These are phyloP conservation scores for Diplolepis rosae DNA, from an alignment of 2,888 invertebrate species.

Conservation along the genomic window DNA sequence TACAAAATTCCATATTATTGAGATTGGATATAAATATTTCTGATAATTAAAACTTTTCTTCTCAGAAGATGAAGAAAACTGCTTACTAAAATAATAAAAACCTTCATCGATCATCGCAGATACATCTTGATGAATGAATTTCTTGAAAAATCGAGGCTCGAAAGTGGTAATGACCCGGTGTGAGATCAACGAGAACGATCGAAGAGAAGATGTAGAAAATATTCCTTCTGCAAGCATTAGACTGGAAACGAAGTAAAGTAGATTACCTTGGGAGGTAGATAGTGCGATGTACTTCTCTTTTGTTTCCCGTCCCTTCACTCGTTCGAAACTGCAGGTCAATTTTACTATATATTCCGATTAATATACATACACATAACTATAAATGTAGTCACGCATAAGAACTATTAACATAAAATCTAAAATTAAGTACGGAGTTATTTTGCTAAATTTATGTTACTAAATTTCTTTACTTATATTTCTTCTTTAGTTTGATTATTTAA, in stretches of 20 bases:
- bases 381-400: background rate
- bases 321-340: conserved; percentile 20
- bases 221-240: conserved; percentile 29
- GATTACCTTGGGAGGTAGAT: conserved; percentile 21
- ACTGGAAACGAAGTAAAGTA: conserved; percentile 31
- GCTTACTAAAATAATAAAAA: background rate
- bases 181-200: conserved; percentile 24
- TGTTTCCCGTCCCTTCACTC: conserved; percentile 29
- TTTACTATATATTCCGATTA: conserved; percentile 26
- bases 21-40: no score
- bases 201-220: conserved; percentile 23
- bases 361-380: conserved; percentile 10
- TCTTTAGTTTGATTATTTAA: background rate
- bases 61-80: background rate
- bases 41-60: background rate
- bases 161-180: conserved; percentile 2
- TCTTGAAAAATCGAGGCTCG: background rate
- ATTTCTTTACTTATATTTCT: background rate
- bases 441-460: background rate
- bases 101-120: background rate
- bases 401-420: background rate
- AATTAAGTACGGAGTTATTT: background rate
- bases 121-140: conserved; percentile 7
- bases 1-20: no score
- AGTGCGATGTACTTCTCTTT: conserved; percentile 30